Conservation (phyloP, 1,140 invertebrate species). For the Nasonia vitripennis region DNA sequence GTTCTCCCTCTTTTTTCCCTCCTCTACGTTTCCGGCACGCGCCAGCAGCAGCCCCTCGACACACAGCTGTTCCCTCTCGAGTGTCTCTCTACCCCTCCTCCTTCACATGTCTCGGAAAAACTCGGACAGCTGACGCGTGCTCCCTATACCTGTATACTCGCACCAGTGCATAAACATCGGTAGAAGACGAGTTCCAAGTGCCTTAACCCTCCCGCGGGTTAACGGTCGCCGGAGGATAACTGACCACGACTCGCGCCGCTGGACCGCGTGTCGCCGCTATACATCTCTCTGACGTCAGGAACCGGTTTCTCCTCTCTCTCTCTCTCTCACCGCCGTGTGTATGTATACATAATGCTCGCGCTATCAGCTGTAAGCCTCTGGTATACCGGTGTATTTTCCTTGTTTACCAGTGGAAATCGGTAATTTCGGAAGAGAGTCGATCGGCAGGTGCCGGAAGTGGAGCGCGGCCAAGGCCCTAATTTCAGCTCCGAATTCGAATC, state of each 20-base stretch:
- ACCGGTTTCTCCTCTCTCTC: not conserved
- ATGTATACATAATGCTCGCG: not conserved
- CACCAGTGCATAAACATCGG: too few species aligned
- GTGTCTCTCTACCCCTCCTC: not conserved
- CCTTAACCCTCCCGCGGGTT: not conserved
- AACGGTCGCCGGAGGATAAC: not conserved
- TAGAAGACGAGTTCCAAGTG: not conserved
- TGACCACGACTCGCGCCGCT: not conserved
- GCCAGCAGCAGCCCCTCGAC: not conserved
- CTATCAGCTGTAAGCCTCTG: not conserved
- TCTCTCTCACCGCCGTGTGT: not conserved
- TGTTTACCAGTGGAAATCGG: too few species aligned
- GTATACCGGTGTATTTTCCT: too few species aligned
- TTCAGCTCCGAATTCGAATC: too few species aligned
- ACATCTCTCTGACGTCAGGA: not conserved
- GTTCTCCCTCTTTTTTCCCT: not conserved
- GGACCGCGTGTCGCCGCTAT: not conserved
- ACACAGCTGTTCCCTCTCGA: conserved; percentile 22
- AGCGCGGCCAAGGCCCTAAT: too few species aligned
- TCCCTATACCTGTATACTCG: too few species aligned
- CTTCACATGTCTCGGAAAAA: not conserved
- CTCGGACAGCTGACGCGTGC: not conserved
- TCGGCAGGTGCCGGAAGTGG: too few species aligned
- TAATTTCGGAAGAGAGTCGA: too few species aligned
- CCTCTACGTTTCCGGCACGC: not conserved